phyloP scores from a whole-genome alignment of 1,140 invertebrate species.

The Patella vulgata region DNA sequence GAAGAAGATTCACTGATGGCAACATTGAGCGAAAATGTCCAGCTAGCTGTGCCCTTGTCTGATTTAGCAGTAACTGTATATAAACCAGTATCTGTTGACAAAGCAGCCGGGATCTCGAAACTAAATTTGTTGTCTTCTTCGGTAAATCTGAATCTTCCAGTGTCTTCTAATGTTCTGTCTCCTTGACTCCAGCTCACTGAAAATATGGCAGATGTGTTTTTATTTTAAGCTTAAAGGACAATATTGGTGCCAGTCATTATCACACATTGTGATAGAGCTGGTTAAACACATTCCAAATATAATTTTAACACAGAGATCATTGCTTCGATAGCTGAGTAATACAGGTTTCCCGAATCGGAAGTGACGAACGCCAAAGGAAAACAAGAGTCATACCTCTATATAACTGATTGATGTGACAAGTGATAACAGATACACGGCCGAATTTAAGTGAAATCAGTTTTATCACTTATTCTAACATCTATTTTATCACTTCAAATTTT shows the following conservation, averaged over 20 bases:
- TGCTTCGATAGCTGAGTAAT: too few species aligned
- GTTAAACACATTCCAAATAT: too few species aligned
- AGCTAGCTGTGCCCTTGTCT: conserved; percentile 41
- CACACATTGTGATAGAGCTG: too few species aligned
- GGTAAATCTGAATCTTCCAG: conserved; percentile 79
- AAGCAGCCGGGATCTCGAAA: conserved; percentile 78
- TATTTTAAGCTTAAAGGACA: too few species aligned
- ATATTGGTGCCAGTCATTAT: too few species aligned
- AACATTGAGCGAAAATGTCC: conserved; percentile 54
- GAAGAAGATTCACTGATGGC: conserved; percentile 45
- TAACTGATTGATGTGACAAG: too few species aligned
- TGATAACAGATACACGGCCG: too few species aligned
- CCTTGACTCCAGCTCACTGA: conserved; percentile 86
- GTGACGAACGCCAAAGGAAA: too few species aligned
- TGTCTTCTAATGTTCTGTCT: conserved; percentile 81
- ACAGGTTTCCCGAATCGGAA: too few species aligned
- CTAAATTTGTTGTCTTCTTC: conserved; percentile 78
- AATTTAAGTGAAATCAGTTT: neutral
- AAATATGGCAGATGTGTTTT: too few species aligned
- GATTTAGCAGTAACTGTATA: conserved; percentile 84
- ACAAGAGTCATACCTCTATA: too few species aligned
- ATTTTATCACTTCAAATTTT: neutral
- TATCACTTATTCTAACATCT: neutral
- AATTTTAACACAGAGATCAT: too few species aligned
- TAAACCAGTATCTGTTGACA: conserved; percentile 85